Percentiles rank a stretch among this genome's conserved stretches.
These are phyloP conservation scores for Drosophila sucinea DNA, from an alignment of 1,140 invertebrate species.

Conservation along the genomic window DNA sequence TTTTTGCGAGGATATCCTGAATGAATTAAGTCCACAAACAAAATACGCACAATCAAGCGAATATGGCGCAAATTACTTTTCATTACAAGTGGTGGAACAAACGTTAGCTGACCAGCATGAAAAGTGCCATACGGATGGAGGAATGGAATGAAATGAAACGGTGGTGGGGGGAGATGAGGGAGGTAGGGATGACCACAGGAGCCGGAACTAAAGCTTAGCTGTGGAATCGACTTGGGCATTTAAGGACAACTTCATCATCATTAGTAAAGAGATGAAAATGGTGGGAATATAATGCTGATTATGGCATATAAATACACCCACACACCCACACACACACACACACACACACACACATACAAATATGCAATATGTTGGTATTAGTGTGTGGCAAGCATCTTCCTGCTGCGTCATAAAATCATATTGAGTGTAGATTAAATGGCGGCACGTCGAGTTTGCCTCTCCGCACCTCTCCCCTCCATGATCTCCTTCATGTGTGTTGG, in stretches of 20 bases:
- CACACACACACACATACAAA: conserved; percentile 5
- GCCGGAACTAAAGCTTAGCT: conserved; percentile 52
- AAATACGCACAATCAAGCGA: conserved; percentile 78
- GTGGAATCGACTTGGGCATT: conserved; percentile 47
- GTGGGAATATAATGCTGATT: conserved; percentile 73
- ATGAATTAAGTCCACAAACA: conserved; percentile 62
- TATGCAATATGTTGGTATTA: conserved; percentile 47
- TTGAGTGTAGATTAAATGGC: conserved; percentile 80
- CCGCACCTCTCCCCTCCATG: neutral
- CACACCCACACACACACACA: conserved; percentile 20
- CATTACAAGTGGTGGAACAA: conserved; percentile 74
- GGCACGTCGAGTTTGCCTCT: conserved; percentile 58
- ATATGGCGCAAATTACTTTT: conserved; percentile 76
- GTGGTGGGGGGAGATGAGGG: neutral
- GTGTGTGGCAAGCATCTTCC: conserved; percentile 43
- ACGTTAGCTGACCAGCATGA: conserved; percentile 57
- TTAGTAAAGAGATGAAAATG: conserved; percentile 58
- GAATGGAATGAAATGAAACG: neutral
- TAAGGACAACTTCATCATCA: conserved; percentile 80
- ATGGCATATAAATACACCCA: conserved; percentile 73
- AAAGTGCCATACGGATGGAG: conserved; percentile 38
- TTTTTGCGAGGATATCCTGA: neutral
- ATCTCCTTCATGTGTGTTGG: conserved; percentile 4
- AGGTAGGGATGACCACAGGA: conserved; percentile 26
- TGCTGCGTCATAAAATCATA: conserved; percentile 75